A percentile compares a stretch with the other conserved stretches of the same genome.
These are phyloP conservation scores for Corythaeola cristata DNA, from an alignment of 2,113 vertebrate species.

Conservation along the genomic window DNA sequence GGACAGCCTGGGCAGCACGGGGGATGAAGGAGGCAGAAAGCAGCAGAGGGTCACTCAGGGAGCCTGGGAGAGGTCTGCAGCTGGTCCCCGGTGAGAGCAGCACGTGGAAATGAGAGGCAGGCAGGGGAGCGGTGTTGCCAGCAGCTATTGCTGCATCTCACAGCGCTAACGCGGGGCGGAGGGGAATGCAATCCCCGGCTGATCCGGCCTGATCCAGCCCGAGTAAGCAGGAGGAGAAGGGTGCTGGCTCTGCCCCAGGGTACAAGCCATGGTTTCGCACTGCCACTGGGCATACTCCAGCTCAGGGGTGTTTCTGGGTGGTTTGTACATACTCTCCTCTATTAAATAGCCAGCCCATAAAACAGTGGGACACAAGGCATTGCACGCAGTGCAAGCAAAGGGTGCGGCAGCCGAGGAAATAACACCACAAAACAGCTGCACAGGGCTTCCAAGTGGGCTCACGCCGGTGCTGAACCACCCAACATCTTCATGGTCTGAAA, in stretches of 20 bases:
- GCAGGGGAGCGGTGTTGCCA: not conserved
- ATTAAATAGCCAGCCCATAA: accelerated
- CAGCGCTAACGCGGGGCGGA: not conserved
- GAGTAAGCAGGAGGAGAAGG: not conserved
- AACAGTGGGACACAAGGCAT: not conserved
- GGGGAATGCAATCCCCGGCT: not conserved
- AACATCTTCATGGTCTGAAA: not conserved
- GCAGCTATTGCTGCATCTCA: not conserved
- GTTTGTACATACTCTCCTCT: accelerated
- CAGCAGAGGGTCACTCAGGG: not conserved
- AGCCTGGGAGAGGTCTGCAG: slow-evolving; percentile 43
- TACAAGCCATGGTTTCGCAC: not conserved
- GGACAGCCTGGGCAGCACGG: not conserved
- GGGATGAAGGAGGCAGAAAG: not conserved
- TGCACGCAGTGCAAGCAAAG: not conserved
- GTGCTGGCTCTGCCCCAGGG: not conserved
- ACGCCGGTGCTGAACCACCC: not conserved
- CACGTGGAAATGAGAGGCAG: not conserved
- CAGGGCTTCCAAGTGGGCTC: not conserved
- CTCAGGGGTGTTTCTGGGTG: not conserved
- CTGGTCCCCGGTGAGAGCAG: not conserved
- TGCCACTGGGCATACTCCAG: not conserved
- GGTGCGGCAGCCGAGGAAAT: not conserved
- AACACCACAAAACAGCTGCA: not conserved
- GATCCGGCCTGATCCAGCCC: not conserved